Percentiles rank a stretch among this genome's conserved stretches.
phyloP scores from a whole-genome alignment of 1,140 invertebrate species.

The Centruroides sculpturatus region DNA sequence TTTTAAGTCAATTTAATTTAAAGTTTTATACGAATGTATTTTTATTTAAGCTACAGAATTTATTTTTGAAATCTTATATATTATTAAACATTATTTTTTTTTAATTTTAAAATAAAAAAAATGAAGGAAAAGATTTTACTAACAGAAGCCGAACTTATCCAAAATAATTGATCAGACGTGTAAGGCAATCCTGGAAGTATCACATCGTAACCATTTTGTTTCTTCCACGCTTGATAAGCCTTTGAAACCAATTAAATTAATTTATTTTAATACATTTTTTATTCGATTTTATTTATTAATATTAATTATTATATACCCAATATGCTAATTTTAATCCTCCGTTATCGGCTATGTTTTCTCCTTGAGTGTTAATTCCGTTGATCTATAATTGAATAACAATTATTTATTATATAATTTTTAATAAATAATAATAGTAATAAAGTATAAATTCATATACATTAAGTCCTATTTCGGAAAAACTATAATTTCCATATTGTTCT shows the following conservation, averaged over 20 bases:
- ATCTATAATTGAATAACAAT: constrained; percentile 4
- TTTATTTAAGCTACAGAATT: no score
- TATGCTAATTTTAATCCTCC: constrained; percentile 89
- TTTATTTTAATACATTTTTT: no score
- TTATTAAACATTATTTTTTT: no score
- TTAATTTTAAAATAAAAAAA: no score
- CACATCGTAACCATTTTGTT: not conserved
- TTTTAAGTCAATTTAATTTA: no score
- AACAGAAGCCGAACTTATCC: not conserved
- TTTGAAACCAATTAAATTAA: no score
- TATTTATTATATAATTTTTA: not conserved
- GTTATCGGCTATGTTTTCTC: constrained; percentile 93
- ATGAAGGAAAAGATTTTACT: not conserved
- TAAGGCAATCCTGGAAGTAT: not conserved
- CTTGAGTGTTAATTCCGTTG: constrained; percentile 25
- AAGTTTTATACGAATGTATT: no score
- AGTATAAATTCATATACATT: constrained; percentile 35
- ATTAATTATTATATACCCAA: constrained; percentile 39
- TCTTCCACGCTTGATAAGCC: not conserved
- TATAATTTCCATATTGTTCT: constrained; percentile 69
- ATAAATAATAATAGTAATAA: not conserved
- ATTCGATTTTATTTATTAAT: no score
- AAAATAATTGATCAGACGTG: not conserved
- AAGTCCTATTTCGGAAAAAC: constrained; percentile 47
- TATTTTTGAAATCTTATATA: no score